Base-by-base conservation (phyloP, 2,797 vertebrate species). In the Rhynchotus rufescens region DNA sequence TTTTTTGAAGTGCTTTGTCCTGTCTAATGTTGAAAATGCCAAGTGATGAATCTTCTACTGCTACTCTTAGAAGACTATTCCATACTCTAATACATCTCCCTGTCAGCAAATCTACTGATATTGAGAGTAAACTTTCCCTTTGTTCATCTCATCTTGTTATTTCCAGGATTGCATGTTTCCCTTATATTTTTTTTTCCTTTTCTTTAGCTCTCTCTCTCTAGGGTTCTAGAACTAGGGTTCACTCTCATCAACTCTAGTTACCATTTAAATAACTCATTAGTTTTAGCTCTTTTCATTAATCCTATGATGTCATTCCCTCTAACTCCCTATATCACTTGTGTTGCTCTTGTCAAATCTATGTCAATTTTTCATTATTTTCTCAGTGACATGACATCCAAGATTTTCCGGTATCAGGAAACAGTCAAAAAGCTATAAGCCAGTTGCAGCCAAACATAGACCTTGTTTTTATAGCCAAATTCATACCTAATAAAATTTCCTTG, bases 141-240 rank as follows among this genome's bases (percentile, higher is more conserved):
- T 90, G 7, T 90, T 91, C 84, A 89, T 84, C 80, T 91, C 62
- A 56, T 23, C 20, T 80, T 65, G 84, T 86, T 88, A 74, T n/a
- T 80, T 89, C 22, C 71, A 76, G 21, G 25, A 52, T 84, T 88
- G 9, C 3, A 12, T 34, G 5, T 45, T 81, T 92, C 88, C 11
- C n/a, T 22, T 67, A 45, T n/a, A 75, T 68, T 67, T 7, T 81
- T 57, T 45, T n/a, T 78, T 68, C 67, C 10, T 81, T 57, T 45
- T 74, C 26, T 69, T 4, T 77, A 32, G 3, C 8, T 38, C 51
- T 52, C 12, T 61, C 1, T 51, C 28, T 36, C 36, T 36, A 36
- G 36, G 36, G 36, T 36, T 36, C 36, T 36, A 36, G 36, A 36
- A 36, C 36, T 36, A 36, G 36, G 36, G 23, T 51, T 64, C 2